Evolutionary conservation across 1,140 invertebrate species (phyloP), one percentile per base, ranked within the genome.

Genomic region (Oryctes rhinoceros): DNA sequence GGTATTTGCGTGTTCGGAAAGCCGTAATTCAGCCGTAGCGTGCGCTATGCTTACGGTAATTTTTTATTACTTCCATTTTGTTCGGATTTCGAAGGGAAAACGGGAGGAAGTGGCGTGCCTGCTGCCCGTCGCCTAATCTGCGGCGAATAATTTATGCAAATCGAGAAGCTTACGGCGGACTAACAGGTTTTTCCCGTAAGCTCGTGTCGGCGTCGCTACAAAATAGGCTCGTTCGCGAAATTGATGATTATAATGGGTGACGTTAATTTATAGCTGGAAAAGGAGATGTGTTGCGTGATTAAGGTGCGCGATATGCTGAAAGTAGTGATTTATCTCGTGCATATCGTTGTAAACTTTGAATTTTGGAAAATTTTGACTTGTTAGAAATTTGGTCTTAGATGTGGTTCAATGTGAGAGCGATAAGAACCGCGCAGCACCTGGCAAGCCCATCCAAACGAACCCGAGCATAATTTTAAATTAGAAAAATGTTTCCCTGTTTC

Each of bases 101-200:
- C 11, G 11, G 11, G 3, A 53, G 49, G 49, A 18, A 15, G 13
- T 53, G 49, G 13, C n/a, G 6, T 53, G 49, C 49, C 4, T 53
- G 49, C 13, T 53, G n/a, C n/a, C 4, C 9, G 49, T 18, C 49
- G 49, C 11, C 13, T 53, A 53, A 53, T 53, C 49, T 53, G 0
- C 1, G 4, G n/a, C 49, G 49, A 53, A 53, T 18, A 53, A 53
- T 53, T 53, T 53, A 53, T 15, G 49, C n/a, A 53, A 53, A 53
- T 53, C 11, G 13, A 18, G n/a, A 53, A 53, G 49, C 49, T 53
- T 53, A 53, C 49, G 49, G 9, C 5, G 49, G 49, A 53, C n/a
- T 53, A 53, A 53, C 49, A 53, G 49, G 49, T 53, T 53, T 53
- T 13, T 53, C 49, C 49, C n/a, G 49, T 15, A 53, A 53, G 49